Evolutionary conservation across 2,113 vertebrate species (phyloP), one percentile per base, ranked within the genome.

Genomic region (Coracopsis vasa): DNA sequence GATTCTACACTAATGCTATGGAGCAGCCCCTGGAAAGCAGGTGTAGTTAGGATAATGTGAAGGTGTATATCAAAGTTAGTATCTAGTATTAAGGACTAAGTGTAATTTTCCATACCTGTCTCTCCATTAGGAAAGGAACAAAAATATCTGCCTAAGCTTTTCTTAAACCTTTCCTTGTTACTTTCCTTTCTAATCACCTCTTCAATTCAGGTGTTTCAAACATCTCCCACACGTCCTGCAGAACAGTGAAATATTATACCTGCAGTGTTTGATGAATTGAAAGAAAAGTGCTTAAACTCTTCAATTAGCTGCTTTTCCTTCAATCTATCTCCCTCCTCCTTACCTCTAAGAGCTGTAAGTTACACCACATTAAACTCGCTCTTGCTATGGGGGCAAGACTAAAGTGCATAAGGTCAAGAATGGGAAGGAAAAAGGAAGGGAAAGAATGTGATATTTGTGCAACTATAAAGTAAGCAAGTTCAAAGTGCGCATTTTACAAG

Each of bases 361-460:
- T 58, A 47, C 13, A 80, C 23, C 45, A 44, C 29, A 45, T 56
- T 66, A 77, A 86, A 75, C 41, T 80, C 58, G 12, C 11, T 58
- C 20, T 56, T 75, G 51, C 41, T 77, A 18, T 21, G 16, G 35
- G 15, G 24, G 16, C 56, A 85, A 75, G 91, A 47, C 33, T 42
- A 10, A 69, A 67, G 13, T 41, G 16, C 33, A 13, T 31, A n/a
- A 95, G 16, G 12, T 18, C 2, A 6, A 77, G 54, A 74, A 20
- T 11, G 10, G 25, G 54, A 83, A 80, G 51, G 31, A 41, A 21
- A 42, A 42, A 80, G 15, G 29, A 51, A 61, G 9, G 21, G 66
- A 64, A 54, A 61, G 12, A 48, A 61, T 0, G 0, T 27, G 33
- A 37, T 62, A 80, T 35, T 50, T 0, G 0, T 48, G 11, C 31